A percentile compares a stretch with the other conserved stretches of the same genome.
Evolutionary conservation across 2,113 vertebrate species (phyloP).

Genomic region (Trogon surrucura): DNA sequence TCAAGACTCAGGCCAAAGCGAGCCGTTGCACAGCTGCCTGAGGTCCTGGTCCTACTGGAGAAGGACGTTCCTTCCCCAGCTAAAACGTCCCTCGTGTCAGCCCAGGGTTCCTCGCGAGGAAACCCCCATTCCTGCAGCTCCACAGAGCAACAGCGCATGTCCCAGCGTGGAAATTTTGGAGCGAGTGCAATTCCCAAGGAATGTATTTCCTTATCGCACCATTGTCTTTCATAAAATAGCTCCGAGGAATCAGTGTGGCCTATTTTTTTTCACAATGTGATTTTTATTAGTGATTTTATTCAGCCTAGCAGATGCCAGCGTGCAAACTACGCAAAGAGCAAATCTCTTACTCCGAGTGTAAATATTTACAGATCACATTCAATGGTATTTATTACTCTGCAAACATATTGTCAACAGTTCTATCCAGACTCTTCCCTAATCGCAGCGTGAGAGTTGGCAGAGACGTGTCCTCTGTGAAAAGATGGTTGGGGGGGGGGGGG

Average conservation of each 20-base stretch:
- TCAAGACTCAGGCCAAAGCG: neutral
- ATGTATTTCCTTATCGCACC: neutral
- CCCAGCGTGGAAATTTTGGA: neutral
- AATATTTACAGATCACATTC: conserved; percentile 60
- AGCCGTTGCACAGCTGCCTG: neutral
- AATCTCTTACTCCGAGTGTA: conserved; percentile 40
- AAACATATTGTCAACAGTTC: conserved; percentile 47
- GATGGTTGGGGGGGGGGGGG: neutral
- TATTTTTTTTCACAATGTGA: neutral
- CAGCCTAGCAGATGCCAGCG: conserved; percentile 46
- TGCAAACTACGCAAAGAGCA: conserved; percentile 30
- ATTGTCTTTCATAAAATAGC: neutral
- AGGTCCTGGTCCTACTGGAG: neutral
- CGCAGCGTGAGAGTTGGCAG: conserved; percentile 16
- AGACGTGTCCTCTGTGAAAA: conserved; percentile 4
- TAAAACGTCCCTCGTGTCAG: neutral
- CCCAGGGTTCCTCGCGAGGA: neutral
- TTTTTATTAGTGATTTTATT: conserved; percentile 43
- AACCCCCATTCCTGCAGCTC: neutral
- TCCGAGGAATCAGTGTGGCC: neutral
- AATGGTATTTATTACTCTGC: conserved; percentile 44
- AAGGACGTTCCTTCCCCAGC: neutral
- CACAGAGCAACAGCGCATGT: neutral
- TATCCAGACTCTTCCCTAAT: conserved; percentile 38
- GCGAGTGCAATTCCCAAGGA: neutral